Evolutionary conservation across 2,797 vertebrate species (phyloP).

Genomic region (Serranus cabrilla): DNA sequence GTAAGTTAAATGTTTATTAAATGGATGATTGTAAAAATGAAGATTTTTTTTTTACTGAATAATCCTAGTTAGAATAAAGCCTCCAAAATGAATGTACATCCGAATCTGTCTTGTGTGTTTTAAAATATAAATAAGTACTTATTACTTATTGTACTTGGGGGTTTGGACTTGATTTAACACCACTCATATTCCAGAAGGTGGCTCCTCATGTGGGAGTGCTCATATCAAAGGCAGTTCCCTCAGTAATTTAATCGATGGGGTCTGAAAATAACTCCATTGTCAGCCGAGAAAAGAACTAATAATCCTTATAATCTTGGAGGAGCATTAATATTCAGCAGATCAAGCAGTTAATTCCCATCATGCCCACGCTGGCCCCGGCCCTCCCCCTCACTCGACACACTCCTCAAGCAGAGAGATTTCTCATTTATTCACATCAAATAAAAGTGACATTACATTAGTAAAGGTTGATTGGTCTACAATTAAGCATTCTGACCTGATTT

Average conservation of each 20-base stretch:
- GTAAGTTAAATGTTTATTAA: constrained; percentile 31
- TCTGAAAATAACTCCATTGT: constrained; percentile 87
- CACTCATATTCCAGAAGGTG: constrained; percentile 83
- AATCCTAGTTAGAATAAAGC: constrained; percentile 35
- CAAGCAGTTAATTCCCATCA: constrained; percentile 85
- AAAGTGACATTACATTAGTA: constrained; percentile 87
- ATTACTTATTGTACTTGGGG: too few species aligned
- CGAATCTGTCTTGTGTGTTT: constrained; percentile 37
- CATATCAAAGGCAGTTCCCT: constrained; percentile 83
- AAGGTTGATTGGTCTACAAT: constrained; percentile 90
- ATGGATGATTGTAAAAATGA: constrained; percentile 15
- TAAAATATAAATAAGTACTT: constrained; percentile 39
- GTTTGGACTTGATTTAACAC: constrained; percentile 81
- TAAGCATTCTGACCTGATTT: constrained; percentile 88
- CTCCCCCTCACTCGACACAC: constrained; percentile 74
- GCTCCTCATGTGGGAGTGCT: constrained; percentile 75
- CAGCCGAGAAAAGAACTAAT: constrained; percentile 85
- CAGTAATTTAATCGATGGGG: constrained; percentile 86
- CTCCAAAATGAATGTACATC: constrained; percentile 22
- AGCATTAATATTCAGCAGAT: constrained; percentile 90
- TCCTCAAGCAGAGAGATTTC: constrained; percentile 85
- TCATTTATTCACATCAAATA: constrained; percentile 89
- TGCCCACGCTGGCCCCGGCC: constrained; percentile 71
- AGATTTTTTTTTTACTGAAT: constrained; percentile 28
- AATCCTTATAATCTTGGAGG: constrained; percentile 89